Base-by-base conservation (phyloP, 1,140 invertebrate species). In the Anadara kagoshimensis region DNA sequence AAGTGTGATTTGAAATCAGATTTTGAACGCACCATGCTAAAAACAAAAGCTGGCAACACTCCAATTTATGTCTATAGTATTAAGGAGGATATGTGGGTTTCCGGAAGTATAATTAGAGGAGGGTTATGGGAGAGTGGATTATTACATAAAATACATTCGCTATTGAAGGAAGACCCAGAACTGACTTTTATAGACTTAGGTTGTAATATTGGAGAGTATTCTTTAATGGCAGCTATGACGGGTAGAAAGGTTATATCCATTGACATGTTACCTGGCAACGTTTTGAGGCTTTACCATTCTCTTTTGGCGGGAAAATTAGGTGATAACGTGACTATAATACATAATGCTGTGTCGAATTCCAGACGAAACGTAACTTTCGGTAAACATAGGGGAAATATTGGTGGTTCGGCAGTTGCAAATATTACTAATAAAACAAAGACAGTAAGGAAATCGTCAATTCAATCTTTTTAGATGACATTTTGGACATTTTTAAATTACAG, bases 151-250 rank as follows among this genome's bases (percentile, higher is more conserved):
- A 73, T 73, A 20, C 47, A 51, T 14, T 7, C 41, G 0, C 20
- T 63, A 22, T 49, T 79, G 24, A 54, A 29, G 5, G 54, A 68
- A 20, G 71, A 77, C 41, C 75, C 71, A 5, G 71, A 79, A 20
- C 51, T 73, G 36, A 69, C 57, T 7, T 72, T 86, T 43, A 54
- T 86, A 26, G 85, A 86, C 57, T 54, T 86, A n/a, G 85, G 85
- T 22, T 73, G 83, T 14, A 84, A 86, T 67, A 78, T 86, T 24
- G 85, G 85, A 41, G 82, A 77, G 49, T 84, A 77, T 66, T 76
- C 78, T 41, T 66, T 86, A 20, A 64, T 78, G 4, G 78, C 80
- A 0, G 82, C 80, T 5, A 83, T 76, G 53, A 65, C 75, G 47
- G 80, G 81, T 14, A 78, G 74, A 41, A 61, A 73, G 26, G 84